Evolutionary conservation across 2,888 invertebrate species (phyloP), one percentile per base, ranked within the genome.

Genomic region (Nematopogon swammerdamellus): DNA sequence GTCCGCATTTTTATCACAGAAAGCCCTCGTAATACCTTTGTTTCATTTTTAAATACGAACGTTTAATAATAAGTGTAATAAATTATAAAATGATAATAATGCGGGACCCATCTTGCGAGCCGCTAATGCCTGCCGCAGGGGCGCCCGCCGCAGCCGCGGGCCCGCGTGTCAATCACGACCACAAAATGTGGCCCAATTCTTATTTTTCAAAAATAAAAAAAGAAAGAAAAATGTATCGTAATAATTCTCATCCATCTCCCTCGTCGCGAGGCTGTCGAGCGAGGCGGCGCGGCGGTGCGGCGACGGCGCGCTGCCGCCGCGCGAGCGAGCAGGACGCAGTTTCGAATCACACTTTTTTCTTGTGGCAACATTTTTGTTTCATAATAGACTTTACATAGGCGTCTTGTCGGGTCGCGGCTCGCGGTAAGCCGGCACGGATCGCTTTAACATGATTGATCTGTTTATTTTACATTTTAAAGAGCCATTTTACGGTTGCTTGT

Each of bases 381-480:
- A 70, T 76, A 76, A 79, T 76, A 76, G 76, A 75, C 68, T 74
- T 77, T 76, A 76, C 73, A 72, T 72, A 74, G 77, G 69, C 73
- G 75, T 75, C 79, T 77, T 79, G 75, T 74, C 76, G 75, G 70
- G 74, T 74, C 76, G 75, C 70, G 74, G 74, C 72, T 73, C 69
- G 61, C 63, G 60, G 63, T 65, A 70, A 69, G 70, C 74, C 74
- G 75, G 72, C 75, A 71, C 76, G 79, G 77, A 76, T 75, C 74
- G 69, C 71, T 75, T 73, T 70, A 74, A 73, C 73, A 77, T 79
- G 79, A 79, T 79, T 79, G 79, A 79, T 79, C 77, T 77, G 79
- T 79, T 79, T 79, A 77, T 79, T 79, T 79, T 74, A 77, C 76
- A 79, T 77, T 79, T 79, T 77, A 77, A 77, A 77, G 72, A 70